phyloP scores from a whole-genome alignment of 2,888 invertebrate genomes.

The Encarsia formosa region DNA sequence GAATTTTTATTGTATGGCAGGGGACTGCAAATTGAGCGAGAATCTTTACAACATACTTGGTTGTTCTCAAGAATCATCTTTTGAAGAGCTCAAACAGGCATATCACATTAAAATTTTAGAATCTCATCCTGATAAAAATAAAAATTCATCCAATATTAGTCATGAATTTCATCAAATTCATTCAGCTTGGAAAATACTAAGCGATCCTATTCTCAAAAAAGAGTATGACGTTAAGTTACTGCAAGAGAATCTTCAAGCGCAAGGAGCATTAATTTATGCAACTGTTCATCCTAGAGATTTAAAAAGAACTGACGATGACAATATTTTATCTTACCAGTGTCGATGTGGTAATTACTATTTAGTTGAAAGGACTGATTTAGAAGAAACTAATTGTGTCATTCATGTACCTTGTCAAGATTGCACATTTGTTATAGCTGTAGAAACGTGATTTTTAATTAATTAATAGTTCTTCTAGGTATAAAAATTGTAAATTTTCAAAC shows the following conservation, averaged over 20 bases:
- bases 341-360: conserved; percentile 66
- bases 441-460: too few species aligned
- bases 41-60: conserved; percentile 55
- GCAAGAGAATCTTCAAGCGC: conserved; percentile 56
- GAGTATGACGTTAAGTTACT: conserved; percentile 63
- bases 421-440: conserved; percentile 65
- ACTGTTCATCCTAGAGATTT: conserved; percentile 56
- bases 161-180: conserved; percentile 57
- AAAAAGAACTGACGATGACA: conserved; percentile 46
- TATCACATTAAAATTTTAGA: conserved; percentile 59
- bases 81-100: conserved; percentile 59
- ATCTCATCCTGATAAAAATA: conserved; percentile 62
- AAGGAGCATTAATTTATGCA: conserved; percentile 60
- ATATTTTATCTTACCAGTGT: conserved; percentile 58
- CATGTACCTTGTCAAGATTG: conserved; percentile 64
- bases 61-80: conserved; percentile 55
- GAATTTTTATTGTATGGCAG: conserved; percentile 4
- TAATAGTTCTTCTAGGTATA: too few species aligned
- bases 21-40: neutral
- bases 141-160: conserved; percentile 33
- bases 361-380: conserved; percentile 48
- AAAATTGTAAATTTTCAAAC: too few species aligned
- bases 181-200: conserved; percentile 68
- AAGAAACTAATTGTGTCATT: conserved; percentile 36
- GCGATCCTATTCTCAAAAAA: conserved; percentile 59